Conservation (phyloP, 2,797 vertebrate genomes). For the Bucorvus abyssinicus region DNA sequence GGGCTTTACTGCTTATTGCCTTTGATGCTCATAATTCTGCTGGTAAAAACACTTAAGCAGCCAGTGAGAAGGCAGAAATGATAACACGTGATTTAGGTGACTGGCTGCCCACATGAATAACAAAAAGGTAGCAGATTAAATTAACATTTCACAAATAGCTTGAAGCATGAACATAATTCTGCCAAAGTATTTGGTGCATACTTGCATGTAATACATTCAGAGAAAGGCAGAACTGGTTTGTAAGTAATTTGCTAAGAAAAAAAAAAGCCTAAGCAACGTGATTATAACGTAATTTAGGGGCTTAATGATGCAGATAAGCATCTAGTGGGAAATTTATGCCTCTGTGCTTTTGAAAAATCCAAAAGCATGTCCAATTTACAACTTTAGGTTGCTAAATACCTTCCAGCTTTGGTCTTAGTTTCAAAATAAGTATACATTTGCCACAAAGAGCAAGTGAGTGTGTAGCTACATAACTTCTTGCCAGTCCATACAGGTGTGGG, state of each 20-base stretch:
- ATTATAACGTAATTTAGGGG: slow-evolving; percentile 6
- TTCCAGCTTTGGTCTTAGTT: background rate
- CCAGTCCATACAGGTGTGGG: background rate
- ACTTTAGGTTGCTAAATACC: background rate
- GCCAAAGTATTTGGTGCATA: background rate
- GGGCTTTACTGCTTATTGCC: background rate
- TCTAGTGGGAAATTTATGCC: slow-evolving; percentile 18
- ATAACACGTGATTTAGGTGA: slow-evolving; percentile 8
- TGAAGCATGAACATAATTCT: slow-evolving; percentile 23
- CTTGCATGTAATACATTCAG: background rate
- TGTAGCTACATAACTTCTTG: background rate
- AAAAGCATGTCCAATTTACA: background rate
- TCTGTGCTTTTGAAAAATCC: background rate
- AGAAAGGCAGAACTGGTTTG: background rate
- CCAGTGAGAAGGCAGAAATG: background rate
- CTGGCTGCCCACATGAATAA: background rate
- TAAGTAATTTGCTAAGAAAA: background rate
- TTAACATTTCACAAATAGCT: slow-evolving; percentile 47
- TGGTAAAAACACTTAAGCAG: background rate
- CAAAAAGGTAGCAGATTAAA: slow-evolving; percentile 22
- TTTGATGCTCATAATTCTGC: background rate
- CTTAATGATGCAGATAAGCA: slow-evolving; percentile 37
- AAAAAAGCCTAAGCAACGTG: background rate
- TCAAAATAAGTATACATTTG: background rate
- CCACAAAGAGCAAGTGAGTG: background rate